Conservation (phyloP, 2,797 vertebrate genomes). For the Hafferia zeledoni region DNA sequence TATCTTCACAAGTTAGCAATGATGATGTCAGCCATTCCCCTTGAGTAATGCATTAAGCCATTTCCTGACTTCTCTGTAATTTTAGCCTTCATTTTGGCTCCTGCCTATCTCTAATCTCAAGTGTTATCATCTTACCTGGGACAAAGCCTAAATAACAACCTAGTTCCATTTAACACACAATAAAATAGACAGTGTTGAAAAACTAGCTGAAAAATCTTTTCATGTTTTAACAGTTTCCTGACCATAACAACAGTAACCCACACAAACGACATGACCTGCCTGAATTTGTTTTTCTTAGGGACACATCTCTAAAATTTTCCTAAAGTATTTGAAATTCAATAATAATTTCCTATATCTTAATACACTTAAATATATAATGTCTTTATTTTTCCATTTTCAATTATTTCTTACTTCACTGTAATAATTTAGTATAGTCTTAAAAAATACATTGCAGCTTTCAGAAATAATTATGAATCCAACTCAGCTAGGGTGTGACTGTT, state of each 20-base stretch:
- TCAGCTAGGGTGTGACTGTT: neutral
- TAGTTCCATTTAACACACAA: rapidly evolving
- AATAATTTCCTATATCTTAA: neutral
- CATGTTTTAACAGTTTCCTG: neutral
- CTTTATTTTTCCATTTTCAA: neutral
- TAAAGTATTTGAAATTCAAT: neutral
- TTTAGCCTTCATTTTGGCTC: neutral
- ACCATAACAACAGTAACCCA: neutral
- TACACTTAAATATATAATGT: neutral
- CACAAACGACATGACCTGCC: neutral
- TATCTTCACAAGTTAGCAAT: neutral
- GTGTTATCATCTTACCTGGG: neutral
- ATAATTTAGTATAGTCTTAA: neutral
- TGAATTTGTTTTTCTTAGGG: neutral
- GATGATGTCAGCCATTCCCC: neutral
- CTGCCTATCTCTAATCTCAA: neutral
- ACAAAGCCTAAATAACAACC: neutral
- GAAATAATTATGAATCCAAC: neutral
- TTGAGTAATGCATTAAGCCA: neutral
- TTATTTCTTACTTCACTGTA: neutral
- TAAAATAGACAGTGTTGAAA: neutral
- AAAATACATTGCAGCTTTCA: neutral
- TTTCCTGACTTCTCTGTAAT: neutral
- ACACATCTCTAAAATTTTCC: neutral
- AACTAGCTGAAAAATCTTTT: neutral